Base-by-base conservation (phyloP, 1,140 invertebrate species). In the Linepithema humile region DNA sequence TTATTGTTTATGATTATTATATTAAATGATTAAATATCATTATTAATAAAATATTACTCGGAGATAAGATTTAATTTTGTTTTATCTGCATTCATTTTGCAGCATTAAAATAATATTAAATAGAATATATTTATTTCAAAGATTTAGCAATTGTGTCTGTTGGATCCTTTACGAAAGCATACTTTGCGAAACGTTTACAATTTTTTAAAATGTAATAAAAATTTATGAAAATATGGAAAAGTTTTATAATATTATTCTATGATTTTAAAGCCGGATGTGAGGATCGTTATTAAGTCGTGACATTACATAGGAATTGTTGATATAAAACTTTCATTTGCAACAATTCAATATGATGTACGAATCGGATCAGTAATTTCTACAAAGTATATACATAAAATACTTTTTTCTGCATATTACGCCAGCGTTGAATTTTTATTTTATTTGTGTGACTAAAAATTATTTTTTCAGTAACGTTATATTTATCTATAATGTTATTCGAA, bases 381-480 rank as follows among this genome's bases (percentile, higher is more conserved):
- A 40, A 12, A 38, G 9, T n/a, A 6, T 38, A 20, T 38, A 3
- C 23, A 15, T 7, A n/a, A n/a, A n/a, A n/a, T n/a, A n/a, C 32
- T n/a, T 20, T 48, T 45, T 62, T 48, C 7, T 29, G 10, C 10
- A 6, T 35, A 0, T 4, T 29, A 12, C 10, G 40, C 3, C 12
- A 45, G 12, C 23, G 40, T 23, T 65, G 26, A 38, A 69, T 29
- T 12, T 15, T 40, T 9, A 9, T 40, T 23, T 53, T 5, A n/a
- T 55, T 38, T 10, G n/a, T 55, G 17, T 55, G 57, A 17, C 45
- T 7, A 32, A 23, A 82, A 26, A 0, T 29, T 15, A 20, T 57
- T 82, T 59, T 57, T 50, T 82, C 53, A 60, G 69, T n/a, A 9
- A 35, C n/a, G 67, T 59, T 38, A 60, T n/a, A 9, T 62, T n/a